Evolutionary conservation across 2,113 vertebrate genomes (phyloP).

Genomic region (Neolamprologus cancellatus): DNA sequence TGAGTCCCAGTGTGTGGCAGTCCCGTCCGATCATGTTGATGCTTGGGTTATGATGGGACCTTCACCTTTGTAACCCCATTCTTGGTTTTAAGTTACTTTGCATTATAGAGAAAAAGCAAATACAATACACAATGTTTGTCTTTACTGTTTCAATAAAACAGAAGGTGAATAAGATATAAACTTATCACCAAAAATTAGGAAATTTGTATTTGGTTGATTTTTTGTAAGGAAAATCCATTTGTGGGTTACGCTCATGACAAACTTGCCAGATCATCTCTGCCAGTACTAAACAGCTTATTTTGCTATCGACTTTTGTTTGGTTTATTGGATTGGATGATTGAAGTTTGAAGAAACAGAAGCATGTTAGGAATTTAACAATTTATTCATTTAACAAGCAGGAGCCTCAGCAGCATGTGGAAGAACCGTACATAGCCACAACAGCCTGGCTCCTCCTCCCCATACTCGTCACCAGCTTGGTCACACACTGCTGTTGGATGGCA

Average conservation of each 20-base stretch:
- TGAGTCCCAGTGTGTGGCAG: conserved; percentile 12
- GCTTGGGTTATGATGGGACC: conserved; percentile 11
- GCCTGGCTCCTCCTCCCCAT: background rate
- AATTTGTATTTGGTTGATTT: background rate
- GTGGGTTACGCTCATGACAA: background rate
- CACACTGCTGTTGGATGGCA: background rate
- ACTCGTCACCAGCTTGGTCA: background rate
- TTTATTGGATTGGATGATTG: background rate
- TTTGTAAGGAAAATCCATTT: background rate
- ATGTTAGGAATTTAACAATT: background rate
- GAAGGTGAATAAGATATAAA: background rate
- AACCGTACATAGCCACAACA: background rate
- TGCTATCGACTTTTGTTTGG: background rate
- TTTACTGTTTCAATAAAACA: background rate
- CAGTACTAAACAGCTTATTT: background rate
- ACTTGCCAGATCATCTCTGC: background rate
- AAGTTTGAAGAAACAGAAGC: background rate
- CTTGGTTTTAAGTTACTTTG: background rate
- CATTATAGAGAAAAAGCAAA: background rate
- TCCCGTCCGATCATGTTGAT: conserved; percentile 23
- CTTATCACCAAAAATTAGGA: background rate
- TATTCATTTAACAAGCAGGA: background rate
- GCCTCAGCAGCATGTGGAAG: background rate
- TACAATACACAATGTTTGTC: background rate
- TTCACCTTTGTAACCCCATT: background rate